A percentile compares a stretch with the other conserved stretches of the same genome.
These are phyloP conservation scores for Rhyacophila brunnea DNA, from an alignment of 1,140 invertebrate species.

Conservation along the genomic window DNA sequence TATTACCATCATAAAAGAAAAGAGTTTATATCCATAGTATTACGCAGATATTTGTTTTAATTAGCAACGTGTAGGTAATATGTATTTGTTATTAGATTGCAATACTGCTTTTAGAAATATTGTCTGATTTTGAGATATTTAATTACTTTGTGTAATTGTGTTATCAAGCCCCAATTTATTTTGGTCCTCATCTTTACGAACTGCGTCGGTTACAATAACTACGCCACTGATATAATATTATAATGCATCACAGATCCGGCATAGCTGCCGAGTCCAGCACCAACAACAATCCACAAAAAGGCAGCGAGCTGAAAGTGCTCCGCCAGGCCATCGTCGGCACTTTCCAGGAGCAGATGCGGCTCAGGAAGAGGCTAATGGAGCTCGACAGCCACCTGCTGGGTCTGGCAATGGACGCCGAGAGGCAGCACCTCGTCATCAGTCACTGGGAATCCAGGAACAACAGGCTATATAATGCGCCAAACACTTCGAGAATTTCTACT, in stretches of 20 bases:
- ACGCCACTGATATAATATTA: no score
- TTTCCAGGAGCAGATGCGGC: conserved; percentile 88
- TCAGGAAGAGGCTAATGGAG: conserved; percentile 80
- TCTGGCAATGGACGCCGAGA: conserved; percentile 79
- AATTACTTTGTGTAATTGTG: no score
- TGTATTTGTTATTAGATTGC: no score
- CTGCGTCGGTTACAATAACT: no score
- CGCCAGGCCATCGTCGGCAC: conserved; percentile 81
- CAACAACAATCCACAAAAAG: conserved; percentile 34
- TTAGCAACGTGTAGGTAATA: no score
- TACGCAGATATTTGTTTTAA: no score
- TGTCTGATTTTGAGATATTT: no score
- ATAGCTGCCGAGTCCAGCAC: conserved; percentile 27
- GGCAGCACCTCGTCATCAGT: conserved; percentile 81
- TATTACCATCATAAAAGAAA: no score
- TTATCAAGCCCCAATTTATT: no score
- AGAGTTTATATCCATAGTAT: no score
- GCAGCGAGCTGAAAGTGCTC: conserved; percentile 67
- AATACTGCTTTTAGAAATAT: no score
- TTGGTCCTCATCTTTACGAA: no score
- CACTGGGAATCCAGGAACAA: conserved; percentile 83
- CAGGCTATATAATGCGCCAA: conserved; percentile 62
- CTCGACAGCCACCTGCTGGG: conserved; percentile 76
- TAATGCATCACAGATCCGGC: conserved; percentile 28
- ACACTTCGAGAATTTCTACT: conserved; percentile 55